These are phyloP conservation scores for Hybognathus amarus DNA, from an alignment of 2,797 vertebrate species.

Conservation along the genomic window DNA sequence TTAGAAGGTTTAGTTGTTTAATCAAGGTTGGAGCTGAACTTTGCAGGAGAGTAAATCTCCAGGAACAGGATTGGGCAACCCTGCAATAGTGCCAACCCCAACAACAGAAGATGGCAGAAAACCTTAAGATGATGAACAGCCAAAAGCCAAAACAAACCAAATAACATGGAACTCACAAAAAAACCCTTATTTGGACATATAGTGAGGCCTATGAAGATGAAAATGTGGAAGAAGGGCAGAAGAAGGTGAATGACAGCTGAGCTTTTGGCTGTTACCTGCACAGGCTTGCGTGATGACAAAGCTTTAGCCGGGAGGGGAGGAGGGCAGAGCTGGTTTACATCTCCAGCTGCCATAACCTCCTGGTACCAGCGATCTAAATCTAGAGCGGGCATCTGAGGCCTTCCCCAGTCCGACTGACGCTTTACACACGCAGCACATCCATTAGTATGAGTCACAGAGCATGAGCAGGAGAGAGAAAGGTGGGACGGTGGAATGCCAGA, in stretches of 20 bases:
- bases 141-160: neutral
- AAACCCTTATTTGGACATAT: slow-evolving; percentile 17
- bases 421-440: slow-evolving; percentile 52
- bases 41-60: neutral
- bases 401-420: slow-evolving; percentile 68
- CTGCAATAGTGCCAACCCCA: neutral
- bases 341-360: slow-evolving; percentile 84
- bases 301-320: slow-evolving; percentile 86
- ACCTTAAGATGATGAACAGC: neutral
- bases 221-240: slow-evolving; percentile 1
- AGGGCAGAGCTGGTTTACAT: slow-evolving; percentile 78
- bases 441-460: slow-evolving; percentile 24
- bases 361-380: slow-evolving; percentile 94
- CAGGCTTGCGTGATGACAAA: slow-evolving; percentile 77
- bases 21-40: neutral
- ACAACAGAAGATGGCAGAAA: neutral
- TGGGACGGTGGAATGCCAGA: slow-evolving; percentile 21
- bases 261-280: slow-evolving; percentile 83
- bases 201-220: slow-evolving; percentile 26
- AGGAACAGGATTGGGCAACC: neutral
- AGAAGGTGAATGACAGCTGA: slow-evolving; percentile 16
- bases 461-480: neutral
- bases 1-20: neutral
- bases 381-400: slow-evolving; percentile 75
- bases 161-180: neutral